phyloP scores from a whole-genome alignment of 2,888 invertebrate species.

The Charanyca ferruginea region DNA sequence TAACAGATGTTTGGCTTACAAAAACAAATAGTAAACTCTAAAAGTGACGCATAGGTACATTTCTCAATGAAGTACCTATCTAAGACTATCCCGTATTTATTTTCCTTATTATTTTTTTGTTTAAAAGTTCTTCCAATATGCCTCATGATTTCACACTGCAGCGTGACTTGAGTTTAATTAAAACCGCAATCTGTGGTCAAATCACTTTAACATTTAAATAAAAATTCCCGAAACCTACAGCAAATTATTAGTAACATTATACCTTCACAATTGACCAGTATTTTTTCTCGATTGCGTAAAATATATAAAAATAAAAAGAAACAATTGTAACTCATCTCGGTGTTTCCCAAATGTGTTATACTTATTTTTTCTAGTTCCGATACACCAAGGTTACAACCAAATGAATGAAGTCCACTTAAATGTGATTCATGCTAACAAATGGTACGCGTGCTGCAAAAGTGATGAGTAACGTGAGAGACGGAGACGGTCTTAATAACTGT shows the following conservation, averaged over 20 bases:
- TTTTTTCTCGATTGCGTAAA: conserved; percentile 6
- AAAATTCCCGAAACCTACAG: conserved; percentile 27
- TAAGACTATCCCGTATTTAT: background rate
- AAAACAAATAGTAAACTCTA: background rate
- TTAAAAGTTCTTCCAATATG: background rate
- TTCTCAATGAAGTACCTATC: background rate
- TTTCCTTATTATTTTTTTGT: conserved; percentile 16
- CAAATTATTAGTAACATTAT: conserved; percentile 9
- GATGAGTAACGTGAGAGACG: conserved; percentile 55
- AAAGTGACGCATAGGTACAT: conserved; percentile 1
- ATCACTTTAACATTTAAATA: conserved; percentile 7
- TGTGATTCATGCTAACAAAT: conserved; percentile 73
- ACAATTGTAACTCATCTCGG: conserved; percentile 34
- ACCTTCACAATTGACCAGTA: background rate
- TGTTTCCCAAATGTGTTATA: conserved; percentile 41
- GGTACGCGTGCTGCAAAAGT: conserved; percentile 56
- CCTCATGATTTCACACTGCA: background rate
- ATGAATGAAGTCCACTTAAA: conserved; percentile 62
- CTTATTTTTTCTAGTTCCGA: conserved; percentile 53
- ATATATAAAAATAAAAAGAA: conserved; percentile 5
- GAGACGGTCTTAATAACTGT: conserved; percentile 36
- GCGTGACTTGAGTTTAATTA: conserved; percentile 8
- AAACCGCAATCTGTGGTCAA: conserved; percentile 39
- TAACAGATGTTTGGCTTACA: background rate
- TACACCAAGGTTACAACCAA: conserved; percentile 53